A percentile compares a stretch with the other conserved stretches of the same genome.
These are phyloP conservation scores for Limnephilus marmoratus DNA, from an alignment of 2,888 invertebrate species.

Conservation along the genomic window DNA sequence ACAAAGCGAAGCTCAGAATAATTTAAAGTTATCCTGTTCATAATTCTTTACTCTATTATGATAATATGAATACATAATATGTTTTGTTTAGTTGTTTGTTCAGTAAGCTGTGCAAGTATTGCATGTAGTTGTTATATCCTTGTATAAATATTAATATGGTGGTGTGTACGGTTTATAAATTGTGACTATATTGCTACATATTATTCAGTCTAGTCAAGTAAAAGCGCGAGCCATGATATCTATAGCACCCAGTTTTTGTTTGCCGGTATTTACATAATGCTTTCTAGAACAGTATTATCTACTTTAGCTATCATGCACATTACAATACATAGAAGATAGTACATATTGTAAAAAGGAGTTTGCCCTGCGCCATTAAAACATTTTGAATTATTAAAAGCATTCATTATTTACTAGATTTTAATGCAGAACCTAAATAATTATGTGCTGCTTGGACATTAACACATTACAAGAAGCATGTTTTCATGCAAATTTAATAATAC, in stretches of 20 bases:
- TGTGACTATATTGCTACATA: not conserved
- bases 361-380: not conserved
- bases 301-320: not conserved
- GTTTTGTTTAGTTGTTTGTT: not conserved
- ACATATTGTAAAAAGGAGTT: not conserved
- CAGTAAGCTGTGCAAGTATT: not conserved
- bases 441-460: not conserved
- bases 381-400: not conserved
- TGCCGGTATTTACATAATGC: not conserved
- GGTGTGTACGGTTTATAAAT: not conserved
- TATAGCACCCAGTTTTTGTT: not conserved
- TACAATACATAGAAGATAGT: not conserved
- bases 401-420: not conserved
- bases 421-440: not conserved
- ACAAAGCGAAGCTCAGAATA: not conserved
- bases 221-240: not conserved
- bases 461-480: not conserved
- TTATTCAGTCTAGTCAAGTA: not conserved
- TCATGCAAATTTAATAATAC: not conserved
- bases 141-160: not conserved
- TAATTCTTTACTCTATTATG: not conserved
- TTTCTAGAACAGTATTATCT: not conserved
- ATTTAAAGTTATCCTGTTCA: not conserved
- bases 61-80: not conserved
- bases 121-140: not conserved